Evolutionary conservation across 2,113 vertebrate genomes (phyloP), one percentile per base, ranked within the genome.

Genomic region (Aleadryas rufinucha): DNA sequence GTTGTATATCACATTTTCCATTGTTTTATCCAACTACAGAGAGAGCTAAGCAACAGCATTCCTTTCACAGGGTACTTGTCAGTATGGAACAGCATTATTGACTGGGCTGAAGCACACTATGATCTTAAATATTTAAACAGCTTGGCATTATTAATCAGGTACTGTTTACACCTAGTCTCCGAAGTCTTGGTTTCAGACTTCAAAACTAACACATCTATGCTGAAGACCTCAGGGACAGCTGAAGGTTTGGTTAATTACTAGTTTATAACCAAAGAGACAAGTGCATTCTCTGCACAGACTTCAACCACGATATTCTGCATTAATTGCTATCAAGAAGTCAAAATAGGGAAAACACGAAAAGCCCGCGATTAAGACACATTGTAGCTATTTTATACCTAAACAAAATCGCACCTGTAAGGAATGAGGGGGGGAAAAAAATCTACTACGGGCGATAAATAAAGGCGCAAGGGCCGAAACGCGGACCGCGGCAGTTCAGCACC

Each of bases 111-210:
- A 50, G 44, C 45, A 71, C 44, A 54, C 39, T 41, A 39, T 11
- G 56, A 47, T 84, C 71, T 76, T 80, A 86, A 57, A 87, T 90
- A 86, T 79, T 90, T 92, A 95, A 90, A 87, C 70, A 85, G 57
- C 84, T 39, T 17, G 31, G 84, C 84, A 35, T 65, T 64, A 74
- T 81, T 89, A 95, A 95, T 91, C 77, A 47, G 53, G 30, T 47
- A 47, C 31, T 76, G 66, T 76, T 91, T 82, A 83, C 79, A 69
- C 60, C 42, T 31, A 30, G 75, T 37, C 52, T 59, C 56, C 1
- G 0, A 54, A 52, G 45, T 60, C 65, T 54, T 41, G 39, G 31
- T 71, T 75, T 94, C 41, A 69, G 83, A 69, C 88, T 66, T 90
- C 65, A 90, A 60, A 77, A 96, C 61, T 42, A 90, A 92, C 45